Evolutionary conservation across 2,797 vertebrate species (phyloP).

Genomic region (Amblyopsis hoosieri): DNA sequence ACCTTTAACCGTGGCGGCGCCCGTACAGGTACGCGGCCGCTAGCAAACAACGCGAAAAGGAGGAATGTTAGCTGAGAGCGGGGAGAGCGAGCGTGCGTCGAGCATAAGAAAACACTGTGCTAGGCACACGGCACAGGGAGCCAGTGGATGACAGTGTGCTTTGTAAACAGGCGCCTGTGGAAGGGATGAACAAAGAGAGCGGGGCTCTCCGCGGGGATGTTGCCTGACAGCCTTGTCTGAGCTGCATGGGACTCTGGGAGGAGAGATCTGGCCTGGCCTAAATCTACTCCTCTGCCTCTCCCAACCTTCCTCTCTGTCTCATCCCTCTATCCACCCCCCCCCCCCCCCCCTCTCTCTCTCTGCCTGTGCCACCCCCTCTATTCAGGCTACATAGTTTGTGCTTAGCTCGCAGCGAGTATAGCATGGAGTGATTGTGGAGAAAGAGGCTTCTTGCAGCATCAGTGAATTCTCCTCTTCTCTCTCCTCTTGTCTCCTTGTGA

Average conservation of each 20-base stretch:
- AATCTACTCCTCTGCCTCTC: slow-evolving; percentile 75
- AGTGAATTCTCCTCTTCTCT: slow-evolving; percentile 70
- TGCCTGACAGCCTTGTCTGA: slow-evolving; percentile 75
- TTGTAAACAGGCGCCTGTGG: slow-evolving; percentile 79
- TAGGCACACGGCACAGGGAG: slow-evolving; percentile 59
- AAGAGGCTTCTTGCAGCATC: slow-evolving; percentile 70
- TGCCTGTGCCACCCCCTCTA: slow-evolving; percentile 66
- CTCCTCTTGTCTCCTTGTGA: slow-evolving; percentile 40
- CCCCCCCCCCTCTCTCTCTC: slow-evolving; percentile 46
- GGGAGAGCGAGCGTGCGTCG: slow-evolving; percentile 38
- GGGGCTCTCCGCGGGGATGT: slow-evolving; percentile 47
- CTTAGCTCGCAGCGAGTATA: slow-evolving; percentile 68
- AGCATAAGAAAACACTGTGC: slow-evolving; percentile 61
- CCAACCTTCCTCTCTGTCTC: slow-evolving; percentile 58
- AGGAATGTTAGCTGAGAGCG: slow-evolving; percentile 46
- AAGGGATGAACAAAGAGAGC: slow-evolving; percentile 77
- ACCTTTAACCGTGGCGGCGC: slow-evolving; percentile 60
- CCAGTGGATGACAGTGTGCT: slow-evolving; percentile 74
- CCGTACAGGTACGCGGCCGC: slow-evolving; percentile 50
- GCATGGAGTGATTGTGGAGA: slow-evolving; percentile 70
- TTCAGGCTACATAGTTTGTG: slow-evolving; percentile 69
- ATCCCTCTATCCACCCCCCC: slow-evolving; percentile 56
- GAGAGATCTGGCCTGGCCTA: slow-evolving; percentile 77
- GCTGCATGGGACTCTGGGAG: slow-evolving; percentile 78
- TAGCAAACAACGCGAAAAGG: slow-evolving; percentile 36